Percentiles rank a stretch among this genome's conserved stretches.
Evolutionary conservation across 2,888 invertebrate genomes (phyloP).

Genomic region (Galerucella nymphaeae): DNA sequence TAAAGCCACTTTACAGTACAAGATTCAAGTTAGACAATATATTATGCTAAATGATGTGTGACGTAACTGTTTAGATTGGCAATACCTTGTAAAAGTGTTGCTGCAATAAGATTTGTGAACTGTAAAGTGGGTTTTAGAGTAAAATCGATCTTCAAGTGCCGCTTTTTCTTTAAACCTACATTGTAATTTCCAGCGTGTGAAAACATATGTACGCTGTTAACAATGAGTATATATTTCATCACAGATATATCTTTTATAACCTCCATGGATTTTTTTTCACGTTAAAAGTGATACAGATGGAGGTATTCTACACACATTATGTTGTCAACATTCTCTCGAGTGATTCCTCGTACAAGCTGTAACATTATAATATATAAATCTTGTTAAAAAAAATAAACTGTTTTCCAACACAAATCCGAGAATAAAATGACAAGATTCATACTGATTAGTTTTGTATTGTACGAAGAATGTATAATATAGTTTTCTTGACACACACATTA

Average conservation of each 20-base stretch:
- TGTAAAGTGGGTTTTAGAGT: too few species aligned
- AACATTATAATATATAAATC: neutral
- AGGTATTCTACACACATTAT: constrained; percentile 1
- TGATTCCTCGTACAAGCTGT: neutral
- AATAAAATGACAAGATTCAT: neutral
- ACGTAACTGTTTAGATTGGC: too few species aligned
- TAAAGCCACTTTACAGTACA: too few species aligned
- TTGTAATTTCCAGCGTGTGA: constrained; percentile 65
- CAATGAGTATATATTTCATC: constrained; percentile 61
- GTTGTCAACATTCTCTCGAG: constrained; percentile 13
- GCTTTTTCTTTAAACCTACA: constrained; percentile 54
- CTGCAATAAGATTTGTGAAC: too few species aligned
- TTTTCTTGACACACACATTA: constrained; percentile 37
- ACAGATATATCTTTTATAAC: constrained; percentile 56
- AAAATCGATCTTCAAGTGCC: constrained; percentile 10
- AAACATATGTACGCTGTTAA: constrained; percentile 66
- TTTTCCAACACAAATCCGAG: too few species aligned
- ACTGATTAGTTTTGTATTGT: constrained; percentile 7
- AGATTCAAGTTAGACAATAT: too few species aligned
- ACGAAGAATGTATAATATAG: constrained; percentile 11
- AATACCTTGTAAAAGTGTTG: too few species aligned
- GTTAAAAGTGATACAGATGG: neutral
- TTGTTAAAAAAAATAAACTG: neutral
- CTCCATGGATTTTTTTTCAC: constrained; percentile 34
- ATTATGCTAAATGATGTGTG: too few species aligned